Base-by-base conservation (phyloP, 2,113 vertebrate species). In the Gymnobelideus leadbeateri region DNA sequence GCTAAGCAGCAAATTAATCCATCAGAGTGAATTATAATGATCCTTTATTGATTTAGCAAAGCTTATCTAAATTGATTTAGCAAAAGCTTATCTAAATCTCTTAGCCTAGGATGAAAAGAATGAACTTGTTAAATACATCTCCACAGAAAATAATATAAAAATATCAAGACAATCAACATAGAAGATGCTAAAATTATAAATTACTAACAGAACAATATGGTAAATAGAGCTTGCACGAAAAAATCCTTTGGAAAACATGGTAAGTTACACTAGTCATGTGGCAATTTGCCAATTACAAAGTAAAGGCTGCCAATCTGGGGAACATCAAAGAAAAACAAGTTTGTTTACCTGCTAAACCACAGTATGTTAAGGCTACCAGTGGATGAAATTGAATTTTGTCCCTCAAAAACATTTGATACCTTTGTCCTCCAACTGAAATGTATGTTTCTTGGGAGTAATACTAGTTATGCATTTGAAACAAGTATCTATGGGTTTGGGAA, bases 201-300 rank as follows among this genome's bases (percentile, higher is more conserved):
- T 37, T 25, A 47, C 0, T 28, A 89, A 91, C 51, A n/a, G 6
- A 55, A 28, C 43, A 43, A 84, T 43, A 84, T 84, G 68, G 68
- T n/a, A 84, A 84, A 43, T 23, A 21, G 23, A 1, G 52, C 10
- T 53, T 25, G 92, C 8, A 7, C 2, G 43, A 89, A 89, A 89
- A 92, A 95, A 24, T 0, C 21, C 3, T 10, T 9, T 92, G 90
- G 11, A 16, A 23, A 31, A 0, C n/a, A 53, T 37, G 84, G 19
- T 46, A 8, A 0, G 31, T 24, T 14, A 5, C 3, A 3, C 26
- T 77, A 23, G 28, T 25, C 68, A 9, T 2, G 26, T 54, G 47
- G 21, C 46, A 37, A 14, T 53, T 0, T 50, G 31, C 21, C 8
- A 53, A 1, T n/a, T 14, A 19, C 0, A 0, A 4, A 25, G 10